Percentiles rank a stretch among this genome's conserved stretches.
Evolutionary conservation across 2,888 invertebrate genomes (phyloP).

Genomic region (Cyclophora punctaria): DNA sequence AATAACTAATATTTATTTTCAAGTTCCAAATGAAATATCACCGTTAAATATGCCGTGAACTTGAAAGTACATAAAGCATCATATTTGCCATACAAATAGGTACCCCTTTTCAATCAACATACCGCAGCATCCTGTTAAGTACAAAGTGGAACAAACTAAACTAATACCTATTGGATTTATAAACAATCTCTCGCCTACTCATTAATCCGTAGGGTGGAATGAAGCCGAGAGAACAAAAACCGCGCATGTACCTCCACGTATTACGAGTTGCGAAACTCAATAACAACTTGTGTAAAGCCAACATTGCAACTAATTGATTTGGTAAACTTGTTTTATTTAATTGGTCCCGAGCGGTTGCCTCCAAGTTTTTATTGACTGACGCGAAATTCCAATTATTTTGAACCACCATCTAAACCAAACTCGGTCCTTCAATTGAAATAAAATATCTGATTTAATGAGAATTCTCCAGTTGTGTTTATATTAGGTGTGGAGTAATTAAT

Average conservation of each 20-base stretch:
- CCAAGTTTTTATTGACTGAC: conserved; percentile 48
- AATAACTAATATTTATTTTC: no score
- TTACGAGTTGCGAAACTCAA: conserved; percentile 51
- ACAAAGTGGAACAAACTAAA: conserved; percentile 15
- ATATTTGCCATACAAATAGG: no score
- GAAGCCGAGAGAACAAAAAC: conserved; percentile 19
- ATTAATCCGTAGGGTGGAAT: conserved; percentile 14
- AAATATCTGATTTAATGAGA: background rate
- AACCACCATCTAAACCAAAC: conserved; percentile 7
- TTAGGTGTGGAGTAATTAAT: no score
- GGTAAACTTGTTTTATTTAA: conserved; percentile 60
- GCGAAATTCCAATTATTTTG: conserved; percentile 37
- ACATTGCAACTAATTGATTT: conserved; percentile 62
- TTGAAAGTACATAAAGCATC: no score
- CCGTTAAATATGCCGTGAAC: no score
- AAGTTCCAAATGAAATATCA: no score
- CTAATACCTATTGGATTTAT: conserved; percentile 18
- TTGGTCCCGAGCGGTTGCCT: conserved; percentile 40
- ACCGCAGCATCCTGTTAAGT: no score
- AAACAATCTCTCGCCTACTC: conserved; percentile 11
- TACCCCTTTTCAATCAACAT: no score
- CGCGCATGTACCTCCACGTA: conserved; percentile 23
- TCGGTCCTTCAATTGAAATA: background rate
- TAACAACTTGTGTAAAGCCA: conserved; percentile 54
- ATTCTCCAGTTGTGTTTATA: background rate